phyloP scores from a whole-genome alignment of 2,888 invertebrate genomes.

The Zygaena filipendulae region DNA sequence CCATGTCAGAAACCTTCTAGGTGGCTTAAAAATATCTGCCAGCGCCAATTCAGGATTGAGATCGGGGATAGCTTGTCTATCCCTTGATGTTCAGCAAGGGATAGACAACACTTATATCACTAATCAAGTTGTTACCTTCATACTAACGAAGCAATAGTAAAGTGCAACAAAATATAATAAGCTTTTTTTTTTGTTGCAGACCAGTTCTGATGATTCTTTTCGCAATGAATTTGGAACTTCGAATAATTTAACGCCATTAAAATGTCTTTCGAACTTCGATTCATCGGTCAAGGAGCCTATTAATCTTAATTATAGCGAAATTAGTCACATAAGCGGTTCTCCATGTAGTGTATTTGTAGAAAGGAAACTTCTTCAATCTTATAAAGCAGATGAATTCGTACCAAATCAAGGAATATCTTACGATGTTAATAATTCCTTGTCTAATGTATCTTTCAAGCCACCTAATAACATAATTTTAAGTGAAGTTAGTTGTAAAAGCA shows the following conservation, averaged over 20 bases:
- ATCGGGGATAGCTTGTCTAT: constrained; percentile 14
- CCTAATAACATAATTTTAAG: constrained; percentile 16
- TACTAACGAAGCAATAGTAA: constrained; percentile 16
- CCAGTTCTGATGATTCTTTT: constrained; percentile 18
- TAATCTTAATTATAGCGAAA: constrained; percentile 17
- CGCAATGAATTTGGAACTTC: constrained; percentile 17
- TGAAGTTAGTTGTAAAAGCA: constrained; percentile 13
- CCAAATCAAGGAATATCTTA: constrained; percentile 15
- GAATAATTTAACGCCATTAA: constrained; percentile 15
- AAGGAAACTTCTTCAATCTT: constrained; percentile 16
- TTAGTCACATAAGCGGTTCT: constrained; percentile 17
- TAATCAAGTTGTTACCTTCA: constrained; percentile 15
- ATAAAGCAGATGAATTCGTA: constrained; percentile 16
- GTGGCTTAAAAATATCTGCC: constrained; percentile 14
- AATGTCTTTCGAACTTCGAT: constrained; percentile 15
- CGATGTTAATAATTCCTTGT: constrained; percentile 14
- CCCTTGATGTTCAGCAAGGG: constrained; percentile 14
- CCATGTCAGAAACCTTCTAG: constrained; percentile 13
- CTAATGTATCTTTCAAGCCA: constrained; percentile 16
- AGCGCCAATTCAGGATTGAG: constrained; percentile 14
- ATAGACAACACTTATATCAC: constrained; percentile 15
- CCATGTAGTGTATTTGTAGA: constrained; percentile 15
- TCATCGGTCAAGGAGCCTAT: constrained; percentile 16
- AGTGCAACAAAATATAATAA: constrained; percentile 14
- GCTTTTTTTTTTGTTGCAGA: constrained; percentile 16